Base-by-base conservation (phyloP, 2,888 invertebrate species). In the Pollenia labialis region DNA sequence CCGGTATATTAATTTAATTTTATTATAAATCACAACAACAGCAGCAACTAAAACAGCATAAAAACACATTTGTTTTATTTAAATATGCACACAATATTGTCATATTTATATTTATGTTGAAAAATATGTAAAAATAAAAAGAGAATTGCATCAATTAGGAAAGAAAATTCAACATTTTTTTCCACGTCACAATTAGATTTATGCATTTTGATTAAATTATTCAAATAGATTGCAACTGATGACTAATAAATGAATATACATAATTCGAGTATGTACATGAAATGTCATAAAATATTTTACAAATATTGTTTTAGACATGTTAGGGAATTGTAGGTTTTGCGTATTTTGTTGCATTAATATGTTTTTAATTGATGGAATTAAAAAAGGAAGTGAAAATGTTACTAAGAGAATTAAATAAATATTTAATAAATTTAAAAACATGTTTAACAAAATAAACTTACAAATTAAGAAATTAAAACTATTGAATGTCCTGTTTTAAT, bases 141-240 rank as follows among this genome's bases (percentile, higher is more conserved):
- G 42, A 42, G 40, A 60, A 69, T 69, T 60, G 58, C 23, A 68
- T 48, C 68, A 68, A 58, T 68, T 48, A 44, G 12, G 12, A 42
- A 14, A 10, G n/a, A 60, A n/a, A 64, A 46, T 16, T 42, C 11
- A 44, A 40, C 0, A 14, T 42, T 18, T 42, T 40, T 79, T 60
- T 58, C 32, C 56, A 46, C 44, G 11, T 60, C 54, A 14, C 68
- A 82, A 82, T 82, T 82, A 82, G 60, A 68, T 75, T 60, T 46
- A 82, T 69, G 23, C 7, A 44, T 32, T 82, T 75, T 75, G 50
- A 82, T 82, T 32, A 60, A 82, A 82, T 82, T 81, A 82, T 69
- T 69, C 44, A 75, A 68, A 68, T 50, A 54, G 46, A 60, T 69
- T 68, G 60, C 60, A 60, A 82, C 54, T 68, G 75, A 44, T 82